Conservation (phyloP, 2,888 invertebrate genomes). For the Himalopsyche tibetana region DNA sequence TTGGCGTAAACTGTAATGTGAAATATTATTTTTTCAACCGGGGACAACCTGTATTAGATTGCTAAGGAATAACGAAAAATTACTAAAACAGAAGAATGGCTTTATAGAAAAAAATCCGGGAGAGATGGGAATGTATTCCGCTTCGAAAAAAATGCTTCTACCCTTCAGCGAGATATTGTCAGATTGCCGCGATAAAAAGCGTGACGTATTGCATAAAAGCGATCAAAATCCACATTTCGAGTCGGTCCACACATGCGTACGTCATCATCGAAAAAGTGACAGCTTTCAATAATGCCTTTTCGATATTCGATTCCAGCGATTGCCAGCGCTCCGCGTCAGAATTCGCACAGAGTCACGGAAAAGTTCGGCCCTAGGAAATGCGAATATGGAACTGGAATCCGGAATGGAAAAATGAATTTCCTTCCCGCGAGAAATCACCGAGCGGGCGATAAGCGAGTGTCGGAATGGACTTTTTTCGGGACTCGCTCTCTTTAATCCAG, state of each 20-base stretch:
- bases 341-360: background rate
- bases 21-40: too few species aligned
- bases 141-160: background rate
- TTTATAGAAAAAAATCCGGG: background rate
- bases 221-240: conserved; percentile 26
- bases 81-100: too few species aligned
- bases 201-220: conserved; percentile 28
- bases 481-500: background rate
- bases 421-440: conserved; percentile 27
- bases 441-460: conserved; percentile 8
- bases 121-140: background rate
- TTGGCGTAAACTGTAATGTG: too few species aligned
- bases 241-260: conserved; percentile 31
- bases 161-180: conserved; percentile 1
- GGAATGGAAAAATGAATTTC: conserved; percentile 34
- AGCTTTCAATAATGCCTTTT: conserved; percentile 31
- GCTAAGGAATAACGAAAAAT: too few species aligned
- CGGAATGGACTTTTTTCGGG: background rate
- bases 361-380: conserved; percentile 2
- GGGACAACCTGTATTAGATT: too few species aligned
- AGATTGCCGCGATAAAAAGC: conserved; percentile 17
- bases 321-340: background rate
- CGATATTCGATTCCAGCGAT: conserved; percentile 24
- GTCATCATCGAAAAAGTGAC: conserved; percentile 12
- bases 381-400: background rate